Evolutionary conservation across 2,888 invertebrate genomes (phyloP).

Genomic region (Philereme vetulata): DNA sequence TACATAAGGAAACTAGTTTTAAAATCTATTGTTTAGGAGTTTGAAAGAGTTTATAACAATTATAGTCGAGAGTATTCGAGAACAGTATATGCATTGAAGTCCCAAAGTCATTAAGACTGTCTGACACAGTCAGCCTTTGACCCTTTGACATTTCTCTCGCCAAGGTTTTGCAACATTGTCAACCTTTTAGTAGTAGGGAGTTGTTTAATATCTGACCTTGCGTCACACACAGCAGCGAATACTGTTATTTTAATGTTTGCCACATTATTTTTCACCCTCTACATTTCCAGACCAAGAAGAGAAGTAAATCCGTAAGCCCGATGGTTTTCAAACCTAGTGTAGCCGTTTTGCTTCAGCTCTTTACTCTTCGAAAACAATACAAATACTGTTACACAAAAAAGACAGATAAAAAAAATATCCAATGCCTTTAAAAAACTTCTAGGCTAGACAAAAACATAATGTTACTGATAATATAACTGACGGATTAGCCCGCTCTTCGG

Average conservation of each 20-base stretch:
- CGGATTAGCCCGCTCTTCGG: constrained; percentile 30
- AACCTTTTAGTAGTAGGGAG: background rate
- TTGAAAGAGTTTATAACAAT: background rate
- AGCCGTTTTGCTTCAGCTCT: background rate
- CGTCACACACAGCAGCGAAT: background rate
- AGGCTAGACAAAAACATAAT: constrained; percentile 18
- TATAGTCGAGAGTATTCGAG: background rate
- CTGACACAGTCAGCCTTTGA: background rate
- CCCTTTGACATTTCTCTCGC: background rate
- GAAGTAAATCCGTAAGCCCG: background rate
- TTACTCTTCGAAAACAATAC: background rate
- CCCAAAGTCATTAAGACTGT: background rate
- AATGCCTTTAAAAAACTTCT: constrained; percentile 5
- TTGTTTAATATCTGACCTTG: background rate
- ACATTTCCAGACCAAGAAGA: too few relatives aligned
- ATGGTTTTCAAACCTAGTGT: background rate
- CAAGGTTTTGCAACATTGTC: background rate
- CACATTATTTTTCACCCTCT: background rate
- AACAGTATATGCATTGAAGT: background rate
- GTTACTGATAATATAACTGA: constrained; percentile 27
- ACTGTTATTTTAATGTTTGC: background rate
- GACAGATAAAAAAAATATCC: background rate
- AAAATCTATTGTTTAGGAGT: too few relatives aligned
- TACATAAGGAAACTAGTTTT: too few relatives aligned
- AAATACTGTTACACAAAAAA: background rate